Conservation (phyloP, 2,888 invertebrate species). For the Zeuzera pyrina region DNA sequence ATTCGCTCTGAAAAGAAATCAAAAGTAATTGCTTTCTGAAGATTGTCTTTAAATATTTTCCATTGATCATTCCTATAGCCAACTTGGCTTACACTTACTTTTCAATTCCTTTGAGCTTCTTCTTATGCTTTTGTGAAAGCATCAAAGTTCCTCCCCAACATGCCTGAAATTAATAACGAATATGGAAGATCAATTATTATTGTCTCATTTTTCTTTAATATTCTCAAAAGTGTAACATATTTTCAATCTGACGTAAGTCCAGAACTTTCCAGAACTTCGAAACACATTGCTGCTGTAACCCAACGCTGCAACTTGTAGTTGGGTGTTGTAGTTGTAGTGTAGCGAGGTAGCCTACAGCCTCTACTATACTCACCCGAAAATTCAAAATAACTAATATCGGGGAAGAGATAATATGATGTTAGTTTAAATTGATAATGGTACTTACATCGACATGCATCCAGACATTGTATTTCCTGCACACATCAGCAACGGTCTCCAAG, state of each 20-base stretch:
- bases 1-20: slow-evolving; percentile 68
- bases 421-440: slow-evolving; percentile 16
- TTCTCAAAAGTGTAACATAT: too few species aligned
- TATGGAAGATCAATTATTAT: too few species aligned
- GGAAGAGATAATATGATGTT: not conserved
- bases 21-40: not conserved
- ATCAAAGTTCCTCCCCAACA: slow-evolving; percentile 86
- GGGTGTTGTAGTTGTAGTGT: too few species aligned
- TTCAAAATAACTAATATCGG: too few species aligned
- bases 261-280: too few species aligned
- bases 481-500: slow-evolving; percentile 75
- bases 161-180: slow-evolving; percentile 64
- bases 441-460: slow-evolving; percentile 90
- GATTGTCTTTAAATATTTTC: not conserved
- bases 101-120: slow-evolving; percentile 76
- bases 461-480: slow-evolving; percentile 78
- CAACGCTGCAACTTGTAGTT: too few species aligned
- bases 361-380: too few species aligned
- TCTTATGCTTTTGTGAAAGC: slow-evolving; percentile 76
- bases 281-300: too few species aligned
- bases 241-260: too few species aligned
- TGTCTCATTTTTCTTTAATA: too few species aligned
- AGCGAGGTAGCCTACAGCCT: too few species aligned
- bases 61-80: not conserved
- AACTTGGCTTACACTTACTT: slow-evolving; percentile 43